A percentile compares a stretch with the other conserved stretches of the same genome.
Evolutionary conservation across 2,113 vertebrate species (phyloP).

Genomic region (Cinclus mexicanus): DNA sequence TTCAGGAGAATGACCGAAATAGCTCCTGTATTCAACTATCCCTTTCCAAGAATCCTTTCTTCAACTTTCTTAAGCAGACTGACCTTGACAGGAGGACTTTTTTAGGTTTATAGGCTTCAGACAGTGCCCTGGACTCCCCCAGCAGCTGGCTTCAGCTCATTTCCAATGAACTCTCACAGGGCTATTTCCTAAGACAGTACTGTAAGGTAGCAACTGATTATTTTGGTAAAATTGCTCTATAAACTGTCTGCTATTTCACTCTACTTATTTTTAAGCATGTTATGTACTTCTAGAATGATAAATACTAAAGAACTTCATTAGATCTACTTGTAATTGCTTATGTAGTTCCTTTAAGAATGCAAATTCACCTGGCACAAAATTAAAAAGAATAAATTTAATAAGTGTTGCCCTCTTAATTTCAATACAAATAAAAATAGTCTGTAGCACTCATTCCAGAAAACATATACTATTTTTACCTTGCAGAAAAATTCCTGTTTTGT

Average conservation of each 20-base stretch:
- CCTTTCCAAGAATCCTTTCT: neutral
- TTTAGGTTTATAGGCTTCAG: neutral
- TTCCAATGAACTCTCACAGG: neutral
- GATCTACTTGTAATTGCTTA: slow-evolving; percentile 34
- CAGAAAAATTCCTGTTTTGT: slow-evolving; percentile 55
- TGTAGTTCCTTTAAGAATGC: slow-evolving; percentile 14
- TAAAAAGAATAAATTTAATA: slow-evolving; percentile 58
- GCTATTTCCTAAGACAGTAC: neutral
- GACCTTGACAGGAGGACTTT: neutral
- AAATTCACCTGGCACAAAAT: slow-evolving; percentile 48
- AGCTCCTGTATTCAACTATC: neutral
- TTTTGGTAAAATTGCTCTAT: neutral
- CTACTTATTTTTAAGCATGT: neutral
- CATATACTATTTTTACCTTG: slow-evolving; percentile 61
- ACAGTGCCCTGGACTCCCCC: neutral
- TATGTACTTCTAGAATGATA: neutral
- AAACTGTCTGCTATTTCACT: neutral
- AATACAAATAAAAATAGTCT: slow-evolving; percentile 58
- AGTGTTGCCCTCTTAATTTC: slow-evolving; percentile 57
- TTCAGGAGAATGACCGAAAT: neutral
- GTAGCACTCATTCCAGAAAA: slow-evolving; percentile 31
- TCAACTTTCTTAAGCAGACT: neutral
- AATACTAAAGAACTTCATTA: slow-evolving; percentile 16
- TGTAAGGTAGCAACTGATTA: neutral
- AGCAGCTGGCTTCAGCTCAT: neutral